A percentile compares a stretch with the other conserved stretches of the same genome.
phyloP scores from a whole-genome alignment of 1,140 invertebrate genomes.

The Megalopta genalis region DNA sequence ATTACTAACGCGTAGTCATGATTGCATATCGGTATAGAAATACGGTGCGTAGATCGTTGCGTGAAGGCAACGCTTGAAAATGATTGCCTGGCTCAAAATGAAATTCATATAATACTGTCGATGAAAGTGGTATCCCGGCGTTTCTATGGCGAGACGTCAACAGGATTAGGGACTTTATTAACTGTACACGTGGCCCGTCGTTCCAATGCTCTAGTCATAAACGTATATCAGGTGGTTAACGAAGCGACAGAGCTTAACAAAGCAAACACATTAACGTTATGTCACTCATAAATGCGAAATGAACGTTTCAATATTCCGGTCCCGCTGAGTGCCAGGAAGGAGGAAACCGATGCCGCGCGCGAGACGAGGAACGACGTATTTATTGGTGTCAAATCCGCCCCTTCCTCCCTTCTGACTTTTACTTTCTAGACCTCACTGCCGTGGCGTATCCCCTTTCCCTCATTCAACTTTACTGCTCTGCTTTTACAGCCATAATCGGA shows the following conservation, averaged over 20 bases:
- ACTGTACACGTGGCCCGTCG: slow-evolving; percentile 32
- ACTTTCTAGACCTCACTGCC: slow-evolving; percentile 19
- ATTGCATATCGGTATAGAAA: too few relatives aligned
- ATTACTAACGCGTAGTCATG: too few relatives aligned
- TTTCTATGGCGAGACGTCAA: neutral
- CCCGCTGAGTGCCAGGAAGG: neutral
- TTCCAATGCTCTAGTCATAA: slow-evolving; percentile 65
- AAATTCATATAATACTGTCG: neutral
- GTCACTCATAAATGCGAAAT: slow-evolving; percentile 61
- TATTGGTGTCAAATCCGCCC: slow-evolving; percentile 38
- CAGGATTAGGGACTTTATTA: slow-evolving; percentile 61
- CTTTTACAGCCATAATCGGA: slow-evolving; percentile 16
- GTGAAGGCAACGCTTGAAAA: too few relatives aligned
- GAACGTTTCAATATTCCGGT: slow-evolving; percentile 55
- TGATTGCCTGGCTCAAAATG: too few relatives aligned
- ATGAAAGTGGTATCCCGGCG: neutral
- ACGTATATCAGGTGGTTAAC: slow-evolving; percentile 48
- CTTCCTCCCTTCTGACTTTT: slow-evolving; percentile 63
- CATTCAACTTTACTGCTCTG: neutral
- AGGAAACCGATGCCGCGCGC: slow-evolving; percentile 17
- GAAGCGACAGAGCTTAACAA: slow-evolving; percentile 59
- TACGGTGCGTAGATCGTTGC: too few relatives aligned
- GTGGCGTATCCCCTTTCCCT: neutral
- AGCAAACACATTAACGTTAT: slow-evolving; percentile 65
- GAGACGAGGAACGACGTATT: slow-evolving; percentile 17